phyloP scores from a whole-genome alignment of 1,140 invertebrate genomes.

The Scylla paramamosain region DNA sequence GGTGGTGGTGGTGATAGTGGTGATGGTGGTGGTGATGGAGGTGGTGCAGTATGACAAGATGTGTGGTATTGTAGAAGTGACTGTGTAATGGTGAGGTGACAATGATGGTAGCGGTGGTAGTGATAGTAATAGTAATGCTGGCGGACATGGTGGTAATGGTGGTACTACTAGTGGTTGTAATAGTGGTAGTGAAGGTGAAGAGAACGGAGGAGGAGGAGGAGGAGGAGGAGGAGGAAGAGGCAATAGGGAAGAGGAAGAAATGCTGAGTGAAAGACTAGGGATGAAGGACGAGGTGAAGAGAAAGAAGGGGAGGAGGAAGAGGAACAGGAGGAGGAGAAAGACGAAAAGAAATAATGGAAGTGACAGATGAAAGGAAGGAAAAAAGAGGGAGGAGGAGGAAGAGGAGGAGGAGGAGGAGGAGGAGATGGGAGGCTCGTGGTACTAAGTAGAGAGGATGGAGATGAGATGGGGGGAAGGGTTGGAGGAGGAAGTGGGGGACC shows the following conservation, averaged over 20 bases:
- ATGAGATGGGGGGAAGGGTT: neutral
- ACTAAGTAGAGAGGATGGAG: no score
- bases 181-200: neutral
- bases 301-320: neutral
- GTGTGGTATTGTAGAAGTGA: no score
- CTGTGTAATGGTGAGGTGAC: neutral
- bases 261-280: neutral
- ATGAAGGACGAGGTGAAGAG: neutral
- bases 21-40: no score
- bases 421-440: no score
- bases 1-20: no score
- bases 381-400: neutral
- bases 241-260: neutral
- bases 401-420: neutral
- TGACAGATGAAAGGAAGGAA: neutral
- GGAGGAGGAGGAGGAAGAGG: neutral
- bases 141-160: no score
- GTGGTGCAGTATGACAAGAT: no score
- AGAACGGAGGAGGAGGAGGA: neutral
- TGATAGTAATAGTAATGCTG: no score
- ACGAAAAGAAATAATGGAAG: neutral
- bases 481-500: no score
- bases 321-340: neutral
- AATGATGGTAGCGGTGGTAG: neutral
- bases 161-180: no score